These are phyloP conservation scores for Phortica variegata DNA, from an alignment of 1,140 invertebrate species.

Conservation along the genomic window DNA sequence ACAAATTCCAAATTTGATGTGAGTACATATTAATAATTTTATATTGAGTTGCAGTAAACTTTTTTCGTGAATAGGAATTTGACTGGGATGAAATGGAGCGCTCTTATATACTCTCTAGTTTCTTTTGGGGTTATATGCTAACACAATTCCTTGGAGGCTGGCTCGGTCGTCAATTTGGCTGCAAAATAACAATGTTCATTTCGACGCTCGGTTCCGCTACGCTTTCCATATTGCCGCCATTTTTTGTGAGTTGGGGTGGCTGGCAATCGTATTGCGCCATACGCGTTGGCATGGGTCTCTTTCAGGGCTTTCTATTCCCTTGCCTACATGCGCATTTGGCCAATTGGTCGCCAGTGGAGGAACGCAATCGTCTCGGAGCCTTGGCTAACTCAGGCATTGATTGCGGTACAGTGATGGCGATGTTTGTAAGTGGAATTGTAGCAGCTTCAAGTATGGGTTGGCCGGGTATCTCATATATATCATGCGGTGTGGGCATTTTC, in stretches of 20 bases:
- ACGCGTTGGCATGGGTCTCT: slow-evolving; percentile 73
- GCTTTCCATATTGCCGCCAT: slow-evolving; percentile 59
- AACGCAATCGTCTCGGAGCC: slow-evolving; percentile 63
- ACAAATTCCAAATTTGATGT: slow-evolving; percentile 43
- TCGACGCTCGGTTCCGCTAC: slow-evolving; percentile 60
- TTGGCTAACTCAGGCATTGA: slow-evolving; percentile 66
- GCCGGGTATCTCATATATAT: slow-evolving; percentile 77
- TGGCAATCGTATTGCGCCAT: slow-evolving; percentile 64
- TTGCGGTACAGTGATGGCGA: slow-evolving; percentile 73
- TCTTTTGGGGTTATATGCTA: slow-evolving; percentile 65
- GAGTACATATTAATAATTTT: slow-evolving; percentile 5
- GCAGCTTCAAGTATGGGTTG: slow-evolving; percentile 68
- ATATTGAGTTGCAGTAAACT: too few species aligned
- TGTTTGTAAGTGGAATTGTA: slow-evolving; percentile 67
- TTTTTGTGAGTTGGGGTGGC: slow-evolving; percentile 57
- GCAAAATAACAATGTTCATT: slow-evolving; percentile 63
- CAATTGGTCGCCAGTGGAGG: slow-evolving; percentile 70
- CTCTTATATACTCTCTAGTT: slow-evolving; percentile 64
- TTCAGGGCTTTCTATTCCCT: slow-evolving; percentile 78
- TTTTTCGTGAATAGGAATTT: slow-evolving; percentile 47
- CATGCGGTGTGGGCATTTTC: slow-evolving; percentile 65
- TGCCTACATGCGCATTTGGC: slow-evolving; percentile 75
- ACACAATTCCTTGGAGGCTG: slow-evolving; percentile 69
- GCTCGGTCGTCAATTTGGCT: slow-evolving; percentile 65
- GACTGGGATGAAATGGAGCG: slow-evolving; percentile 60